Conservation (phyloP, 2,888 invertebrate species). For the Xanthia togata region DNA sequence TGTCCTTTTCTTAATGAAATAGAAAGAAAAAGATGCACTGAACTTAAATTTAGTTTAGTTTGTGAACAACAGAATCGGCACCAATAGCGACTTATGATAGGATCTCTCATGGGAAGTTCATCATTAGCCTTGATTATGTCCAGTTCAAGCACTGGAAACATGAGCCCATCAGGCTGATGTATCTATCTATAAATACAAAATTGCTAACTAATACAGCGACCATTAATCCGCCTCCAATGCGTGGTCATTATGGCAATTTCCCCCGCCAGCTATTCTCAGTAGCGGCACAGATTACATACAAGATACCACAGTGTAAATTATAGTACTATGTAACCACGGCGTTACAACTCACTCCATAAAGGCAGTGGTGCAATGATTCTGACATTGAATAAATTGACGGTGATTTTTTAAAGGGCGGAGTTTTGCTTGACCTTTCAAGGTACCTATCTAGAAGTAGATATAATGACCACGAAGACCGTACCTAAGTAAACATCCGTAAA, state of each 20-base stretch:
- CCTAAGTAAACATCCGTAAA: neutral
- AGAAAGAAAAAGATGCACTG: no score
- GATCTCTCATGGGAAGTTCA: neutral
- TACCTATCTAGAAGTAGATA: neutral
- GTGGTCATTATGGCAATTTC: constrained; percentile 48
- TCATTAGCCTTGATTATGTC: neutral
- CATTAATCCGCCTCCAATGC: constrained; percentile 46
- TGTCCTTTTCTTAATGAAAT: no score
- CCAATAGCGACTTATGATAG: neutral
- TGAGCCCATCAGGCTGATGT: neutral
- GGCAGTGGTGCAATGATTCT: neutral
- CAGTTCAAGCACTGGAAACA: neutral
- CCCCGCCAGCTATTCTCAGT: constrained; percentile 36
- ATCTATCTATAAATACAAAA: constrained; percentile 18
- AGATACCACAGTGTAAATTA: constrained; percentile 33
- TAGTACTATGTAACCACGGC: constrained; percentile 9
- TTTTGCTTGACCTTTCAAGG: neutral
- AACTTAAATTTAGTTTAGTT: no score
- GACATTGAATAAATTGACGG: neutral
- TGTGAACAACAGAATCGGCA: no score
- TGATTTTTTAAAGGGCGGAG: neutral
- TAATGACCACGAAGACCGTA: neutral
- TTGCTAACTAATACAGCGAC: constrained; percentile 19
- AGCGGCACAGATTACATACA: constrained; percentile 29
- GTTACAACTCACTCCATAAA: constrained; percentile 7